Percentiles rank a stretch among this genome's conserved stretches.
phyloP scores from a whole-genome alignment of 2,797 vertebrate species.

The Picus viridis region DNA sequence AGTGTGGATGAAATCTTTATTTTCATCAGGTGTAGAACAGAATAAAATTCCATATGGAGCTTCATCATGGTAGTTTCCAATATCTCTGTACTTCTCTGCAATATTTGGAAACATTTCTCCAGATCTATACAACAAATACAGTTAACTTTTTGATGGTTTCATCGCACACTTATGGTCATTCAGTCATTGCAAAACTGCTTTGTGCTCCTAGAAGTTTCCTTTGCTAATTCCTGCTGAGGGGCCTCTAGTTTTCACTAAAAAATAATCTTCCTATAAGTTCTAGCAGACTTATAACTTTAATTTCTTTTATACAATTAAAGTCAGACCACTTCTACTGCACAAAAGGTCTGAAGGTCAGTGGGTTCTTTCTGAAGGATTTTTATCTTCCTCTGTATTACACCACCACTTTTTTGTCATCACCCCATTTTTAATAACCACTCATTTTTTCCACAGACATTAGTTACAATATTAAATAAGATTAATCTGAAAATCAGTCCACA shows the following conservation, averaged over 20 bases:
- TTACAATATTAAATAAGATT: not conserved
- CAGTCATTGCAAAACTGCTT: not conserved
- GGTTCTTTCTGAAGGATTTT: not conserved
- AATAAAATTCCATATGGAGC: not conserved
- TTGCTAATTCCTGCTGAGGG: not conserved
- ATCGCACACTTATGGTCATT: not conserved
- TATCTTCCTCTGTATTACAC: not conserved
- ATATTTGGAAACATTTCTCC: not conserved
- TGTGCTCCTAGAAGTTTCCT: not conserved
- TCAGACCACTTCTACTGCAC: not conserved
- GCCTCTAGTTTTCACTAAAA: not conserved
- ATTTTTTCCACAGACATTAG: not conserved
- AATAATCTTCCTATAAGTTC: not conserved
- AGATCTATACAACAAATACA: not conserved
- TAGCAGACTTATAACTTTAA: not conserved
- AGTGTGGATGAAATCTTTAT: not conserved
- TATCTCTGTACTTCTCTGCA: not conserved
- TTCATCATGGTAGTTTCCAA: not conserved
- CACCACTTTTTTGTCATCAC: not conserved
- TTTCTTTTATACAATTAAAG: not conserved
- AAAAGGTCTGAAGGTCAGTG: not conserved
- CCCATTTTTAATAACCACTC: not conserved
- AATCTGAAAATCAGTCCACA: not conserved
- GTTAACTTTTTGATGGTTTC: not conserved
- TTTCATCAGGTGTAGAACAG: not conserved